These are phyloP conservation scores for Wiebesia pumilae DNA, from an alignment of 1,140 invertebrate species.

Conservation along the genomic window DNA sequence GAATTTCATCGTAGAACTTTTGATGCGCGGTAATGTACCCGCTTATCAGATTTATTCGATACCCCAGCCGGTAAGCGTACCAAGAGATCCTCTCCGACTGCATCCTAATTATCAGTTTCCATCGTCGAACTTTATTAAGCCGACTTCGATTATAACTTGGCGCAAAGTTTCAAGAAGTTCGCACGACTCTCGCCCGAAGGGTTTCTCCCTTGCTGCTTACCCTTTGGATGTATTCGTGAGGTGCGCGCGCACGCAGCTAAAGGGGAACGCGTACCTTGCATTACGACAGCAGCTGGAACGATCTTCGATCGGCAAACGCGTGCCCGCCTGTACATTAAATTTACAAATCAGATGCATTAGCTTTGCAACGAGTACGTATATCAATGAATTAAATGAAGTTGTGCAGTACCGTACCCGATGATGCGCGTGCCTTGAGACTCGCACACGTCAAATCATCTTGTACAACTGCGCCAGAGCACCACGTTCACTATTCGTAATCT, in stretches of 20 bases:
- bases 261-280: too few relatives aligned
- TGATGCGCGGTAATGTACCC: background rate
- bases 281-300: constrained; percentile 17
- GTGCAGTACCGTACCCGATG: background rate
- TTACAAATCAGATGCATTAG: background rate
- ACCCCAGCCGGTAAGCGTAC: constrained; percentile 20
- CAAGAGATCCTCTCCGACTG: constrained; percentile 14
- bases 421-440: background rate
- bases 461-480: background rate
- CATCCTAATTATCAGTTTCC: constrained; percentile 65
- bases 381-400: constrained; percentile 2
- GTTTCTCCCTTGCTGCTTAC: background rate
- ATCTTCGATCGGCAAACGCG: constrained; percentile 16
- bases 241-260: constrained; percentile 39
- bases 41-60: constrained; percentile 49
- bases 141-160: constrained; percentile 67
- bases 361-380: background rate
- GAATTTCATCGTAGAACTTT: background rate
- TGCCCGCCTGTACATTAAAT: constrained; percentile 17
- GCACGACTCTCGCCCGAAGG: constrained; percentile 24
- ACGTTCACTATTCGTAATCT: too few relatives aligned
- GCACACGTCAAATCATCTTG: background rate
- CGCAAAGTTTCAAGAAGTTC: constrained; percentile 61
- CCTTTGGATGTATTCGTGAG: constrained; percentile 46
- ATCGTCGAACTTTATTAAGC: constrained; percentile 63